These are phyloP conservation scores for Phasianus colchicus DNA, from an alignment of 2,113 vertebrate genomes.

Conservation along the genomic window DNA sequence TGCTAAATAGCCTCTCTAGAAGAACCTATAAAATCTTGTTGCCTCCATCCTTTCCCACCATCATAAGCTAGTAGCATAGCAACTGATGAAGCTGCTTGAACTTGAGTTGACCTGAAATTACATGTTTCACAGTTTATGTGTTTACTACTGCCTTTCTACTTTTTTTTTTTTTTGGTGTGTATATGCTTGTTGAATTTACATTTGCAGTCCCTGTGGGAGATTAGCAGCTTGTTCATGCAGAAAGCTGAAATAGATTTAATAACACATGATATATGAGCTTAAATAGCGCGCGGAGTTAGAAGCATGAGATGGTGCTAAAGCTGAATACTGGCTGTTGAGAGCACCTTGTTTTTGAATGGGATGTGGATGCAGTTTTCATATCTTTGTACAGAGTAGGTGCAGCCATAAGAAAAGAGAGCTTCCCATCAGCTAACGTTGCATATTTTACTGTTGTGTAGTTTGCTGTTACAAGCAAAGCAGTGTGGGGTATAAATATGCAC, in stretches of 20 bases:
- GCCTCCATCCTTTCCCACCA: conserved; percentile 43
- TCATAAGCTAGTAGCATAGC: conserved; percentile 63
- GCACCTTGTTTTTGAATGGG: neutral
- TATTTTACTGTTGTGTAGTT: neutral
- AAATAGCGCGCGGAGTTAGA: neutral
- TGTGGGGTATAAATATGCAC: neutral
- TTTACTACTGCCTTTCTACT: neutral
- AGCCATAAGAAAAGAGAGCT: neutral
- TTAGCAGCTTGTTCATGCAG: conserved; percentile 48
- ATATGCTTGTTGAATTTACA: conserved; percentile 33
- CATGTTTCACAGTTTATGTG: conserved; percentile 29
- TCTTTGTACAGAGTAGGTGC: neutral
- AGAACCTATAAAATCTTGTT: conserved; percentile 39
- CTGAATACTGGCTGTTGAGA: neutral
- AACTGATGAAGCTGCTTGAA: conserved; percentile 71
- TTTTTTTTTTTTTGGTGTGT: neutral
- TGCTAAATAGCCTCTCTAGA: conserved; percentile 50
- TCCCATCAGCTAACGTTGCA: neutral
- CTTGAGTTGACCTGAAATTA: conserved; percentile 57
- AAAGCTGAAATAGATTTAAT: conserved; percentile 65
- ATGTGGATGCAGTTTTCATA: neutral
- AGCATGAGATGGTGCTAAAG: neutral
- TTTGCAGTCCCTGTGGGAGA: conserved; percentile 54
- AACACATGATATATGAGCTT: conserved; percentile 12
- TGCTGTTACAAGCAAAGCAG: neutral